These are phyloP conservation scores for Acronicta alni DNA, from an alignment of 2,888 invertebrate species.

Conservation along the genomic window DNA sequence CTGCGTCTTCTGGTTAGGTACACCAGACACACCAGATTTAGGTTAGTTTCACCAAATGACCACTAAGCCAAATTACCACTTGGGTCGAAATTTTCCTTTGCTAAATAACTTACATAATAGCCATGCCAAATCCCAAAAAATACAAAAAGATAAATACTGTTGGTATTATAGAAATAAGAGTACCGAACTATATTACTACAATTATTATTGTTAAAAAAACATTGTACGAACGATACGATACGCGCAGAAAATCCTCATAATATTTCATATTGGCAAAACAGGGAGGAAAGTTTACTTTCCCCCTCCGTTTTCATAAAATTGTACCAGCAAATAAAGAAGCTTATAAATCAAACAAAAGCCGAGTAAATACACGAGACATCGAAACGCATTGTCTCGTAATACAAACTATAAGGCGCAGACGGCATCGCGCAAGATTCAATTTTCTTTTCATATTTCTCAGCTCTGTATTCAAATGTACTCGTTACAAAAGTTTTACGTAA, in stretches of 20 bases:
- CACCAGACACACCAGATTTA: too few relatives aligned
- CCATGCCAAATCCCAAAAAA: too few relatives aligned
- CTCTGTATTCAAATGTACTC: conserved; percentile 43
- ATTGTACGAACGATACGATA: not conserved
- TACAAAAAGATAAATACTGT: too few relatives aligned
- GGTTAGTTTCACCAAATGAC: too few relatives aligned
- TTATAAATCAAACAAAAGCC: conserved; percentile 45
- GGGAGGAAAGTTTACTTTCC: conserved; percentile 17
- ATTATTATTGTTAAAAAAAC: conserved; percentile 3
- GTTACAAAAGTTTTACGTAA: conserved; percentile 29
- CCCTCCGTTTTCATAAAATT: conserved; percentile 32
- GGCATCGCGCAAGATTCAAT: conserved; percentile 51
- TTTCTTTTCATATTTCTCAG: conserved; percentile 52
- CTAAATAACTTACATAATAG: too few relatives aligned
- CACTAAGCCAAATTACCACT: too few relatives aligned
- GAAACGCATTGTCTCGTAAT: conserved; percentile 46
- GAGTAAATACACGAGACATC: conserved; percentile 42
- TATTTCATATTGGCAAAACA: conserved; percentile 26
- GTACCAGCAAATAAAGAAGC: conserved; percentile 38
- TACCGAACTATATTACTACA: not conserved
- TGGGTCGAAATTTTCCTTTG: too few relatives aligned
- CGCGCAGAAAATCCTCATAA: not conserved
- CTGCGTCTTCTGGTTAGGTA: too few relatives aligned
- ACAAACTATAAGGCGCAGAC: conserved; percentile 45
- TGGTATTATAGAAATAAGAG: too few relatives aligned